Evolutionary conservation across 2,113 vertebrate genomes (phyloP).

Genomic region (Cygnus buccinator): DNA sequence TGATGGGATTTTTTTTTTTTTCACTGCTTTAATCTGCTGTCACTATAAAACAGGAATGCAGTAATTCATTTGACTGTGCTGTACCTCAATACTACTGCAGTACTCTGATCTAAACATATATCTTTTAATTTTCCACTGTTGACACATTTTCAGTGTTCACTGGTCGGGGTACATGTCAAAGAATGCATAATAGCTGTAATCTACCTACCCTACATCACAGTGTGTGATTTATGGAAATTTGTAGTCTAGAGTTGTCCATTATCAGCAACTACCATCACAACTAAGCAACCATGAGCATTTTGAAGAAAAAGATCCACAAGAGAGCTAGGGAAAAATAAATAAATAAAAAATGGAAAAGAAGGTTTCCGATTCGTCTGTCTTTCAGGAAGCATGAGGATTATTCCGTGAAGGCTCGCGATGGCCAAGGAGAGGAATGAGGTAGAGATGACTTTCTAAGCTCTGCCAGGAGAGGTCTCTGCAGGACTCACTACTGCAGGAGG

Average conservation of each 20-base stretch:
- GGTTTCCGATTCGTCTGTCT: background rate
- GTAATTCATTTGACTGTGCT: background rate
- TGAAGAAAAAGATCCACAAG: background rate
- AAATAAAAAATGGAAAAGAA: background rate
- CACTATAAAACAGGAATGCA: conserved; percentile 4
- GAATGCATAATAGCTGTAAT: background rate
- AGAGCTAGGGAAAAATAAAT: fast-evolving
- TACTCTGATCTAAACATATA: conserved; percentile 2
- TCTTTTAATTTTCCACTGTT: conserved; percentile 26
- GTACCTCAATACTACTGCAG: background rate
- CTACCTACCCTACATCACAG: background rate
- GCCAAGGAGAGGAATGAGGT: background rate
- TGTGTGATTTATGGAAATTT: background rate
- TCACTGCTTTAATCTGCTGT: conserved; percentile 31
- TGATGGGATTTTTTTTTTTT: background rate
- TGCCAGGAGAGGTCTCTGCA: conserved; percentile 73
- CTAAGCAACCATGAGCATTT: background rate
- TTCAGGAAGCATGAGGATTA: background rate
- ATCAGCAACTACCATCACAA: background rate
- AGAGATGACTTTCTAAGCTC: background rate
- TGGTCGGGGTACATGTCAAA: background rate
- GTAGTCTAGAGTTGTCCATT: background rate
- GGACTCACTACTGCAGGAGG: background rate
- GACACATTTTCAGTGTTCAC: conserved; percentile 1
- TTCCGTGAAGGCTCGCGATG: background rate